Base-by-base conservation (phyloP, 2,113 vertebrate genomes). In the Takifugu flavidus region DNA sequence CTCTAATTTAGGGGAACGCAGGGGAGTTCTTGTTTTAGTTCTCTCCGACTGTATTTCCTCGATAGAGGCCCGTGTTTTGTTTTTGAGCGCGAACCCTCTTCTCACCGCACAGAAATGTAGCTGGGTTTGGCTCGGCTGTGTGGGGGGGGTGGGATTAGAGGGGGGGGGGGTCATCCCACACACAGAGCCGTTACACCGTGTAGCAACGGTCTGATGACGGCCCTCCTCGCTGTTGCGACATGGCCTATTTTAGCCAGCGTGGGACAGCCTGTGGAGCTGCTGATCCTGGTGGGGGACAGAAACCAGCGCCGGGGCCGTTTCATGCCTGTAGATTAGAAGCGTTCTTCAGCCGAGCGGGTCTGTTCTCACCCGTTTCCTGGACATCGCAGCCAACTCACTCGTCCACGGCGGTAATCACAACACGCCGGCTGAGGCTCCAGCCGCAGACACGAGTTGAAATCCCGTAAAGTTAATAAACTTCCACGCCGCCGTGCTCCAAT, bases 131-230 rank as follows among this genome's bases (percentile, higher is more conserved):
- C 34, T 39, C 7, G 34, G 34, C 11, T 39, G 7, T 10, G 7
- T 10, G 2, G 7, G 34, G 51, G 66, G 68, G 75, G 58, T 44
- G 54, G 34, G 64, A 52, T 61, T 34, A 20, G 20, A 20, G 59
- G 59, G 54, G 59, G 39, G 6, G 49, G 58, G 51, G 52, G 61
- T 34, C 56, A 20, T 52, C 26, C 43, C 49, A 46, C 39, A 53
- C 43, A 43, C n/a, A 64, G 26, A 25, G 43, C 63, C 43, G 56
- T 82, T 84, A 85, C 79, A 66, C 79, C 77, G 79, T 81, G 72
- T 74, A 59, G 54, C 77, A 87, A 87, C 84, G 56, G 86, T 90
- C 79, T 84, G 70, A 86, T 68, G 86, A 84, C 84, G 80, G 82
- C 64, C 59, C 76, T 70, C 70, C 81, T 87, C 83, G 75, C 78